Conservation (phyloP, 2,113 vertebrate species). For the Oenanthe oenanthe region DNA sequence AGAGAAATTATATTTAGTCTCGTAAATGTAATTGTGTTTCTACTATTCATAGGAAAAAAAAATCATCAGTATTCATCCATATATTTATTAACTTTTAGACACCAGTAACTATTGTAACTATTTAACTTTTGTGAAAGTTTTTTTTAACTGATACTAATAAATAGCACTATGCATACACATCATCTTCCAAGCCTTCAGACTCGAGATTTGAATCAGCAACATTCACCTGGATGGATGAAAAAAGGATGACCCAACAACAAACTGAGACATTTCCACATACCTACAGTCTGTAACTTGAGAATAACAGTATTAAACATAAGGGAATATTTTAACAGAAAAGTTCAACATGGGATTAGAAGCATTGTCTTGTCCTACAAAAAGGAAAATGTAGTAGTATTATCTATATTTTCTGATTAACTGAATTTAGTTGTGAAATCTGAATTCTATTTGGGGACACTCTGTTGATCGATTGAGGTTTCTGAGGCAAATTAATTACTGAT, state of each 20-base stretch:
- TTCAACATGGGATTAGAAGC: neutral
- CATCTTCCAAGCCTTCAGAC: neutral
- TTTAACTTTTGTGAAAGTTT: neutral
- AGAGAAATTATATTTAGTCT: neutral
- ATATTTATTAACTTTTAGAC: neutral
- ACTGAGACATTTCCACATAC: neutral
- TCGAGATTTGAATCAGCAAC: neutral
- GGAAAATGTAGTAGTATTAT: neutral
- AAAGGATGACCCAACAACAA: neutral
- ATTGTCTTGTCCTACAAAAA: neutral
- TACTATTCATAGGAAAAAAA: neutral
- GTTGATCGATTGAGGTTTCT: neutral
- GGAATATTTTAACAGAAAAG: neutral
- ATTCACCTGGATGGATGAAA: neutral
- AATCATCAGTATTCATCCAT: neutral
- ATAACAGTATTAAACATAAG: neutral
- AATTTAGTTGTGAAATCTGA: neutral
- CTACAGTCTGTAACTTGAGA: neutral
- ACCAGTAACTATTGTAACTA: neutral
- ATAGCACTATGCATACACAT: neutral
- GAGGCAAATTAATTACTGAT: neutral
- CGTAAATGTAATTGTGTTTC: neutral
- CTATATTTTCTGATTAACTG: neutral
- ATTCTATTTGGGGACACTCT: neutral
- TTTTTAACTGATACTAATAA: neutral